These are phyloP conservation scores for Drosophila sp. DNA, from an alignment of 1,140 invertebrate genomes.

Conservation along the genomic window DNA sequence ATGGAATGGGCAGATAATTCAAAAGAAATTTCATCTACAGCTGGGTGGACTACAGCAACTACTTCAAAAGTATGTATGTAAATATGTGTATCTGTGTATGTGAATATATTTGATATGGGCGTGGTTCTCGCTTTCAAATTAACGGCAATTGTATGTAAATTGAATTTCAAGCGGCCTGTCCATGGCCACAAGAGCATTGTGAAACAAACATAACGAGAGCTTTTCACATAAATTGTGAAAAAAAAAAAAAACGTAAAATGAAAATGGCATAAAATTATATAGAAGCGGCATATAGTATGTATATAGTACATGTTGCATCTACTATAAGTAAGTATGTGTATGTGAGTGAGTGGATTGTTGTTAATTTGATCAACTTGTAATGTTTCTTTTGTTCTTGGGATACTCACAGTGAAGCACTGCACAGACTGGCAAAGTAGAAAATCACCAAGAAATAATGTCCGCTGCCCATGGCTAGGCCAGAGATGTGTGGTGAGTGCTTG, in stretches of 20 bases:
- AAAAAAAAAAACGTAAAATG: constrained; percentile 31
- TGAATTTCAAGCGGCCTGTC: constrained; percentile 45
- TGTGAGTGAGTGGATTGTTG: constrained; percentile 8
- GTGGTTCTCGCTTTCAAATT: constrained; percentile 44
- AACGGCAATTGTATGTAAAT: constrained; percentile 77
- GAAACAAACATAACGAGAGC: constrained; percentile 47
- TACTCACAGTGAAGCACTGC: constrained; percentile 83
- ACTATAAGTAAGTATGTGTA: constrained; percentile 43
- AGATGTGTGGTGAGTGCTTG: constrained; percentile 24
- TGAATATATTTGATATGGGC: constrained; percentile 24
- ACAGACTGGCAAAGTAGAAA: constrained; percentile 82
- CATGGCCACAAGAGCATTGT: constrained; percentile 45
- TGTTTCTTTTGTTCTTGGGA: neutral
- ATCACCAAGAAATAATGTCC: constrained; percentile 83
- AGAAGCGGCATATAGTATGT: constrained; percentile 32
- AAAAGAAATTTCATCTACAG: constrained; percentile 7
- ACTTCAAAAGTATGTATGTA: neutral
- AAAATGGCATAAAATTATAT: constrained; percentile 24
- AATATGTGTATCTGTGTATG: constrained; percentile 7
- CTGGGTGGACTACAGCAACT: constrained; percentile 3
- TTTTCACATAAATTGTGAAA: constrained; percentile 2
- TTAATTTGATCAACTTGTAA: neutral
- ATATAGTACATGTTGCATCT: constrained; percentile 47
- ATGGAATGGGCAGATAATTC: neutral
- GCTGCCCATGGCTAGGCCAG: constrained; percentile 73